Base-by-base conservation (phyloP, 2,113 vertebrate genomes). In the Arothron firmamentum region DNA sequence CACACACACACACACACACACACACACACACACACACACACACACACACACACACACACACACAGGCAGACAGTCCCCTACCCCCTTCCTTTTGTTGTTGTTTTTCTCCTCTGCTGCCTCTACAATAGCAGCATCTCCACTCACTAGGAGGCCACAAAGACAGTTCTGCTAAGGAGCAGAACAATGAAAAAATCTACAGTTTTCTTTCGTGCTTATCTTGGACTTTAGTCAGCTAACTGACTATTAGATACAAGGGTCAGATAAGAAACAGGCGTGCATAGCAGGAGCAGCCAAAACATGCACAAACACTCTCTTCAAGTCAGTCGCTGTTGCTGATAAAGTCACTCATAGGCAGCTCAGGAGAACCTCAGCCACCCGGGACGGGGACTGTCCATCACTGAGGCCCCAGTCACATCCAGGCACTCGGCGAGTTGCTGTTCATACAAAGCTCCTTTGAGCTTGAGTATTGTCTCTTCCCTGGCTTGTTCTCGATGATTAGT, bases 401-500 rank as follows among this genome's bases (percentile, higher is more conserved):
- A 78, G 76, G 81, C 70, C 79, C 78, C 78, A 38, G 66, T 54
- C 0, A 66, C 66, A 76, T 61, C 21, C 59, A 62, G 50, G 64
- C 53, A 14, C 70, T 80, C 6, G 20, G 45, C 56, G 56, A 79
- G 59, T 62, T 14, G 13, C 77, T 72, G 58, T 81, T 74, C 71
- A 81, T 70, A 89, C 84, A 88, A 88, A 89, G 86, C 81, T 82
- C 77, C 69, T 86, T 87, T 88, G 79, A 84, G 82, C 59, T 69
- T 74, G 70, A 75, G 72, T 69, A 78, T 82, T 83, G 75, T 81
- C 66, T 74, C 77, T 64, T 74, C 68, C 55, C 78, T 47, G 54
- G 70, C 70, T 77, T 65, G 76, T 82, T 77, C 72, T 76, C 82
- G 81, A 75, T 89, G 87, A 90, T 90, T 90, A 91, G 82, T 91